Percentiles rank a stretch among this genome's conserved stretches.
Conservation (phyloP, 2,113 vertebrate genomes). For the Engraulis encrasicolus region DNA sequence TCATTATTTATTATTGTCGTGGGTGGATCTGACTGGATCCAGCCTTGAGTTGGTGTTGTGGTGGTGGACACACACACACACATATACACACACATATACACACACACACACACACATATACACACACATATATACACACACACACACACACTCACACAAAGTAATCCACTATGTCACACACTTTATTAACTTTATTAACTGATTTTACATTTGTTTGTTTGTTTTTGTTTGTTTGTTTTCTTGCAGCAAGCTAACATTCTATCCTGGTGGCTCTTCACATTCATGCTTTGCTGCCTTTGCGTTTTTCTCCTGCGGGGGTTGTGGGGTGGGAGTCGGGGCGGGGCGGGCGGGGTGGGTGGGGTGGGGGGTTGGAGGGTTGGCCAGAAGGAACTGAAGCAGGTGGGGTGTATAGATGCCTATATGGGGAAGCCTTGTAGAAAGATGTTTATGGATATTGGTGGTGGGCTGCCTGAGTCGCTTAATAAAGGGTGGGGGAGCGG, state of each 20-base stretch:
- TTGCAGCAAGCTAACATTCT: background rate
- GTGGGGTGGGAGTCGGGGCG: background rate
- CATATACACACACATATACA: too few species aligned
- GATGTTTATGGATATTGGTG: conserved; percentile 5
- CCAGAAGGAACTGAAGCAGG: too few species aligned
- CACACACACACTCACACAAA: too few species aligned
- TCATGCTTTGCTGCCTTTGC: background rate
- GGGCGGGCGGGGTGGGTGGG: background rate
- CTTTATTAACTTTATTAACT: conserved; percentile 84
- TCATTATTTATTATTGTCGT: conserved; percentile 67
- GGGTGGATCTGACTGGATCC: conserved; percentile 60
- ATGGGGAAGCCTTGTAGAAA: conserved; percentile 4
- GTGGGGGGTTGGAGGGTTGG: background rate
- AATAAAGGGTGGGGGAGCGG: background rate
- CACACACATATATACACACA: too few species aligned
- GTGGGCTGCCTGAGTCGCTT: background rate
- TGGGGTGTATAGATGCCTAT: too few species aligned
- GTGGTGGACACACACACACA: too few species aligned
- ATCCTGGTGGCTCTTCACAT: background rate
- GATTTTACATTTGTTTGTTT: conserved; percentile 75
- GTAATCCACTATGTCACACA: conserved; percentile 82
- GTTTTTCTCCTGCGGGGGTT: background rate
- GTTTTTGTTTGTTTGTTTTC: conserved; percentile 53
- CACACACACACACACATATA: too few species aligned
- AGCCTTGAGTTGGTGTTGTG: conserved; percentile 79